A percentile compares a stretch with the other conserved stretches of the same genome.
These are phyloP conservation scores for Chironomus tepperi DNA, from an alignment of 1,140 invertebrate genomes.

Conservation along the genomic window DNA sequence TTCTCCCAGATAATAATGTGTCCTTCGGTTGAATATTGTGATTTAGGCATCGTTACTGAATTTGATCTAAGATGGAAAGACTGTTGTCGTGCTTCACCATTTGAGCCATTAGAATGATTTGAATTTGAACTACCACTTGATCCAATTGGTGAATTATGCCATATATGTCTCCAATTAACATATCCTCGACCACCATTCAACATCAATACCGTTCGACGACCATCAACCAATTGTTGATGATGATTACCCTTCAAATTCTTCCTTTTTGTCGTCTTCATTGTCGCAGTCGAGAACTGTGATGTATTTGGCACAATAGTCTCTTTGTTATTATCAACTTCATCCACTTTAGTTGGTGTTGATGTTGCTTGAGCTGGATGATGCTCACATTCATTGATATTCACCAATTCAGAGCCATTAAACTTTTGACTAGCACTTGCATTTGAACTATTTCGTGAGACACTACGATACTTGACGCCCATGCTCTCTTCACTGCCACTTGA, in stretches of 20 bases:
- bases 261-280: constrained; percentile 34
- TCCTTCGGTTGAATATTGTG: constrained; percentile 66
- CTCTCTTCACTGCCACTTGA: constrained; percentile 75
- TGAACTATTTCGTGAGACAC: constrained; percentile 60
- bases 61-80: constrained; percentile 38
- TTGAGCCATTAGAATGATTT: constrained; percentile 28
- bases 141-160: constrained; percentile 44
- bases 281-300: constrained; percentile 30
- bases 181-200: constrained; percentile 82
- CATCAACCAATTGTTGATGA: constrained; percentile 37
- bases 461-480: constrained; percentile 53
- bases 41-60: constrained; percentile 39
- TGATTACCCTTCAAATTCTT: constrained; percentile 31
- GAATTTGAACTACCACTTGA: constrained; percentile 42
- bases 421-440: constrained; percentile 53
- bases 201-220: constrained; percentile 68
- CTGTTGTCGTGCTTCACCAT: constrained; percentile 31
- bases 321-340: constrained; percentile 29
- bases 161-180: constrained; percentile 67
- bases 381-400: constrained; percentile 40
- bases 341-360: constrained; percentile 25
- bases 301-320: constrained; percentile 25
- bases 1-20: constrained; percentile 86
- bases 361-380: constrained; percentile 29
- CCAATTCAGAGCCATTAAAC: constrained; percentile 43